Evolutionary conservation across 2,888 invertebrate species (phyloP).

Genomic region (Deilephila elpenor): DNA sequence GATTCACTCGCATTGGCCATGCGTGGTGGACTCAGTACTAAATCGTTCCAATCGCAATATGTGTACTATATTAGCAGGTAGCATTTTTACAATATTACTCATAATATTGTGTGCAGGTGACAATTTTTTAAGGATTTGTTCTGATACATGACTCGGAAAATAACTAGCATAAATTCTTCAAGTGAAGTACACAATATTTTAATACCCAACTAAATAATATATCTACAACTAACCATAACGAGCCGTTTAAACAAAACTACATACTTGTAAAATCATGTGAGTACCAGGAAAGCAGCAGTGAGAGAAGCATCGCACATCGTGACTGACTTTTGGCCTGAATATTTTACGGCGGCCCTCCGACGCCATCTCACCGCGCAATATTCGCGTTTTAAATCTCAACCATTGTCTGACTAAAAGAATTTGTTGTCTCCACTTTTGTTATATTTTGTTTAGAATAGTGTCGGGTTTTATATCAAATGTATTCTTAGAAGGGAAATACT

Average conservation of each 20-base stretch:
- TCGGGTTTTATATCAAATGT: no score
- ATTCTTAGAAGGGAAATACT: no score
- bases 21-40: no score
- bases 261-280: conserved; percentile 38
- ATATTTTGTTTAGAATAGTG: neutral
- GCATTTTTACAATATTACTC: no score
- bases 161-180: no score
- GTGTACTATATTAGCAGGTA: no score
- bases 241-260: conserved; percentile 12
- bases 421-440: neutral
- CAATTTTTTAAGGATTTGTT: no score
- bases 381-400: conserved; percentile 37
- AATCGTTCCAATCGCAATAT: no score
- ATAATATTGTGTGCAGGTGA: no score
- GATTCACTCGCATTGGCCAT: no score
- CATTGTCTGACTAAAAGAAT: conserved; percentile 15
- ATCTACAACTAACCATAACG: neutral
- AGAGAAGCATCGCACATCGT: conserved; percentile 65
- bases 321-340: conserved; percentile 82
- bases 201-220: neutral
- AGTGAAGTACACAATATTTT: no score
- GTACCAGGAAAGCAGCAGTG: conserved; percentile 56
- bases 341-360: conserved; percentile 68
- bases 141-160: no score
- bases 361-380: conserved; percentile 60